Base-by-base conservation (phyloP, 2,888 invertebrate genomes). In the Ganaspis brasiliensis region DNA sequence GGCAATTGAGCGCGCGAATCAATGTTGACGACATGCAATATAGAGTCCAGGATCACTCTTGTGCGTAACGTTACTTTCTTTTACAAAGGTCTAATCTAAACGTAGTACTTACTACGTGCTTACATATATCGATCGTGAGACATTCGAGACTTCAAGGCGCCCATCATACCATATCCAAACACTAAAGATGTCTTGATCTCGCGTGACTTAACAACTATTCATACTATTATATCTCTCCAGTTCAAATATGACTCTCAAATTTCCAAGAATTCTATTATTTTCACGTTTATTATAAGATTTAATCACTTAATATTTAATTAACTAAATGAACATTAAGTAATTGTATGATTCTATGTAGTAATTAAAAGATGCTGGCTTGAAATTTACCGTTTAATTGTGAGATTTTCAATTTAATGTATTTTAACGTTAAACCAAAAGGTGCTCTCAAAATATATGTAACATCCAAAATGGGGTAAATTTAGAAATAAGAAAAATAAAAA, bases 1-100 rank as follows among this genome's bases (percentile, higher is more conserved):
- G 85, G 79, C 87, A 87, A 88, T 88, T 86, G 89, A 83, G 84
- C 84, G 83, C 83, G 77, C 84, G 83, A 82, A 82, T 81, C 81
- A 83, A 80, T 82, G 82, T 77, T 79, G 82, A 76, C 82, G 82
- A 83, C 83, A 83, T 84, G 85, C 83, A 85, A 84, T 82, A 73
- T 67, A 80, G 80, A 85, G 81, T 4, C 87, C 82, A 86, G 85
- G 83, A 87, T 87, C 86, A 80, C 74, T 77, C 49, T 19, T 61
- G 45, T 59, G 26, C 24, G 49, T 45, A 71, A 12, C 49, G 26
- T 21, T 49, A 31, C 71, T 45, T 26, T 70, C 45, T 31, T 26
- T 9, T 37, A 63, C 63, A 63, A 63, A 63, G 37, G 37, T 24
- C 24, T 71, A 55, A 37, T 57, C 57, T 72, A 26, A 37, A 21